phyloP scores from a whole-genome alignment of 2,888 invertebrate genomes.

The Drosophila acutilabella region DNA sequence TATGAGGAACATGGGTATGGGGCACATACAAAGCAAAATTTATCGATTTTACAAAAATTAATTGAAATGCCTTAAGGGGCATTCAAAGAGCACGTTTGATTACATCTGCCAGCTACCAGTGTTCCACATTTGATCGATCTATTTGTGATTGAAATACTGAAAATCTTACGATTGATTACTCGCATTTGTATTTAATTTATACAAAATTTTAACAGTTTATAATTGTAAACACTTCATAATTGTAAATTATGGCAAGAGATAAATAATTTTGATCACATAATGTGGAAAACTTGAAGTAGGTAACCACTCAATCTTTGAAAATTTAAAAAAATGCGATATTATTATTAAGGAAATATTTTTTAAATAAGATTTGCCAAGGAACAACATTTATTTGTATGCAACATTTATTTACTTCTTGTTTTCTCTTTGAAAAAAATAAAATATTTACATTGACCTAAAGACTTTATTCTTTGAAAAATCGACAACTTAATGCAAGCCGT shows the following conservation, averaged over 20 bases:
- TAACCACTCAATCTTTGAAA: too few relatives aligned
- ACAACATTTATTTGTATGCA: too few relatives aligned
- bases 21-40: background rate
- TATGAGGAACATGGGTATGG: background rate
- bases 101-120: slow-evolving; percentile 80
- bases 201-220: too few relatives aligned
- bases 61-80: slow-evolving; percentile 64
- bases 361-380: too few relatives aligned
- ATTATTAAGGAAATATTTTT: too few relatives aligned
- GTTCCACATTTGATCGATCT: slow-evolving; percentile 79
- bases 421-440: too few relatives aligned
- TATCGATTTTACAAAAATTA: slow-evolving; percentile 56
- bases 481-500: background rate
- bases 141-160: background rate
- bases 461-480: background rate
- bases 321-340: too few relatives aligned
- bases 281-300: too few relatives aligned
- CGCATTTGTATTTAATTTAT: background rate
- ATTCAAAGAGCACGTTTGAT: slow-evolving; percentile 66
- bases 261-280: background rate
- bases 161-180: background rate
- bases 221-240: background rate
- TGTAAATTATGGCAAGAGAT: background rate
- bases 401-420: too few relatives aligned
- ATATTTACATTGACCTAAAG: too few relatives aligned